Percentiles rank a stretch among this genome's conserved stretches.
Conservation (phyloP, 2,113 vertebrate genomes). For the Lagenorhynchus albirostris region DNA sequence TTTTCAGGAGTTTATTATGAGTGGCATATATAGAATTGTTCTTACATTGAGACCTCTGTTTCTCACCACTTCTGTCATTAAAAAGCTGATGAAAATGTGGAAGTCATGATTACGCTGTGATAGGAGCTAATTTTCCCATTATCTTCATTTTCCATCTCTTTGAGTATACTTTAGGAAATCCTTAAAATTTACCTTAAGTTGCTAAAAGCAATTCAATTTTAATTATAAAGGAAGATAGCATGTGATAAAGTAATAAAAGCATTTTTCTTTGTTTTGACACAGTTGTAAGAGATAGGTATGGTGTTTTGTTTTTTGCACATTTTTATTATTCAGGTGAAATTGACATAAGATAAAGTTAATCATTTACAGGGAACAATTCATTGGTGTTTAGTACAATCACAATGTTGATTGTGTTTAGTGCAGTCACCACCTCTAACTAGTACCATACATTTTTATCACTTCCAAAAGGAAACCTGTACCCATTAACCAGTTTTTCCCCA, state of each 20-base stretch:
- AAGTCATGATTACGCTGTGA: neutral
- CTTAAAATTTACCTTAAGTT: conserved; percentile 20
- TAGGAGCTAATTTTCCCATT: neutral
- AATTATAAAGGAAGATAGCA: neutral
- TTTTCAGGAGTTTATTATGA: neutral
- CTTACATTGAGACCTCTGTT: neutral
- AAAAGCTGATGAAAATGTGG: neutral
- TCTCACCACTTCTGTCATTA: neutral
- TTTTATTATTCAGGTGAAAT: neutral
- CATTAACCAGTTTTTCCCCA: neutral
- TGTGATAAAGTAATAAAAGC: neutral
- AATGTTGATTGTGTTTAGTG: neutral
- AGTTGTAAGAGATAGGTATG: neutral
- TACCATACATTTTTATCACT: neutral
- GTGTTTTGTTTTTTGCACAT: neutral
- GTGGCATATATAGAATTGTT: neutral
- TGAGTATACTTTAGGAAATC: neutral
- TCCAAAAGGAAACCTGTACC: neutral
- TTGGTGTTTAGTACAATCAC: neutral
- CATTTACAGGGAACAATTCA: neutral
- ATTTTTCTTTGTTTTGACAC: neutral
- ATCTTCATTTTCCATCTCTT: neutral
- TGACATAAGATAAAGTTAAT: neutral
- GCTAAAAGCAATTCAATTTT: neutral
- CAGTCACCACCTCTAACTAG: neutral